These are phyloP conservation scores for Sycophila texana DNA, from an alignment of 2,888 invertebrate genomes.

Conservation along the genomic window DNA sequence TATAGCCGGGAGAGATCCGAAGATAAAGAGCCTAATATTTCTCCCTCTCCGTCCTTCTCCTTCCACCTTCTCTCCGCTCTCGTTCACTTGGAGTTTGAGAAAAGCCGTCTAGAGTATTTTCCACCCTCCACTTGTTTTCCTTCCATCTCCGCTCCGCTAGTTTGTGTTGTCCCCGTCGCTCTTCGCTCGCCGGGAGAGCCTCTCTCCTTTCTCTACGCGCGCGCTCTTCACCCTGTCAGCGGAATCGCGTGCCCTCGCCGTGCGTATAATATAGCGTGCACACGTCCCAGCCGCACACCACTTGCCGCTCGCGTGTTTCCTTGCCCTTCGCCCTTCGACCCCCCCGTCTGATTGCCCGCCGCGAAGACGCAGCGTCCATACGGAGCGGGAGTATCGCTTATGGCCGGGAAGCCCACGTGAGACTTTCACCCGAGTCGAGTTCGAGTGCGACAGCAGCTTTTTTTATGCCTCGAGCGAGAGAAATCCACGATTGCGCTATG, in stretches of 20 bases:
- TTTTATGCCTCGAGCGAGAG: neutral
- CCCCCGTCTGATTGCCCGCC: neutral
- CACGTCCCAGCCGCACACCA: neutral
- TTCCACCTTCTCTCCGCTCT: neutral
- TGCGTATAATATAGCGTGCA: neutral
- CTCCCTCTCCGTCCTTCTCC: conserved; percentile 32
- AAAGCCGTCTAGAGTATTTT: conserved; percentile 34
- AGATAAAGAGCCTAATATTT: conserved; percentile 47
- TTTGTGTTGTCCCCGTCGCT: conserved; percentile 23
- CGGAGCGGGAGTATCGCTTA: neutral
- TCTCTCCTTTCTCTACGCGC: neutral
- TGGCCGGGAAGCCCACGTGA: neutral
- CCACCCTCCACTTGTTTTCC: conserved; percentile 47
- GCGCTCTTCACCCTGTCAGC: no score
- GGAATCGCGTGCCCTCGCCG: conserved; percentile 1
- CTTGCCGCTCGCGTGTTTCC: neutral
- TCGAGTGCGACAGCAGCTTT: neutral
- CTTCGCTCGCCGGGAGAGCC: neutral
- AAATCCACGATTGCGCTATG: no score
- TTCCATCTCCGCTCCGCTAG: conserved; percentile 48
- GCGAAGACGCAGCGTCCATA: neutral
- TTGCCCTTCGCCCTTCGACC: neutral
- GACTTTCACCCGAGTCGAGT: neutral
- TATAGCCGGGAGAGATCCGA: conserved; percentile 43
- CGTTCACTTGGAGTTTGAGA: conserved; percentile 9